phyloP scores from a whole-genome alignment of 2,113 vertebrate species.

The Bufo bufo region DNA sequence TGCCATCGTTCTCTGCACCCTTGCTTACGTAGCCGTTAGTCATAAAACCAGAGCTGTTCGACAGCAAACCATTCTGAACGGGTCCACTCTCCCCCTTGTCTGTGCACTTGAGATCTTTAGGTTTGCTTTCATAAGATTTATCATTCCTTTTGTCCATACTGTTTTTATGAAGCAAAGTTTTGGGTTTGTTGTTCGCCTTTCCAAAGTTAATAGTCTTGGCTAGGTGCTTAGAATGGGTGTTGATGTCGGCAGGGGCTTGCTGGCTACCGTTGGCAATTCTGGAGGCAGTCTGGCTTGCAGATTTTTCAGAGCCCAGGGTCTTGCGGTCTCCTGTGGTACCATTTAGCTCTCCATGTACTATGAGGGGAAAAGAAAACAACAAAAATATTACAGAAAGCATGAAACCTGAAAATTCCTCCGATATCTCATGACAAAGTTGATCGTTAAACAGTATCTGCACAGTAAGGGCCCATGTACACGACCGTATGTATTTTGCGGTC shows the following conservation, averaged over 20 bases:
- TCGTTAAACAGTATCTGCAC: too few relatives aligned
- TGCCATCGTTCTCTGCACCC: slow-evolving; percentile 89
- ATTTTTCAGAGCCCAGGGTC: slow-evolving; percentile 72
- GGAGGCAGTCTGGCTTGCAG: slow-evolving; percentile 64
- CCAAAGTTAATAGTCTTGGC: slow-evolving; percentile 74
- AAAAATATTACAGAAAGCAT: slow-evolving; percentile 52
- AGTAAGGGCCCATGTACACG: too few relatives aligned
- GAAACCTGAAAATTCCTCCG: slow-evolving; percentile 10
- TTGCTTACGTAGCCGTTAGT: slow-evolving; percentile 91
- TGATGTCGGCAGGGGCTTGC: slow-evolving; percentile 70
- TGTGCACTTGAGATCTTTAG: slow-evolving; percentile 76
- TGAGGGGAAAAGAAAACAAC: slow-evolving; percentile 57
- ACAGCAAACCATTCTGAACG: slow-evolving; percentile 87
- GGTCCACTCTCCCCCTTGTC: slow-evolving; percentile 83
- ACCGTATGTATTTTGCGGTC: too few relatives aligned
- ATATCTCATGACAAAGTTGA: too few relatives aligned
- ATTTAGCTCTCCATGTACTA: slow-evolving; percentile 80
- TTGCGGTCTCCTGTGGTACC: slow-evolving; percentile 78
- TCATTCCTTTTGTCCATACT: slow-evolving; percentile 94
- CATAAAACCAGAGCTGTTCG: slow-evolving; percentile 79
- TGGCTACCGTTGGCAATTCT: slow-evolving; percentile 80
- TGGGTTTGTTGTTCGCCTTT: slow-evolving; percentile 84
- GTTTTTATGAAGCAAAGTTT: slow-evolving; percentile 84
- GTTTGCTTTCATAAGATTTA: slow-evolving; percentile 82
- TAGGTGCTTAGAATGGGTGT: slow-evolving; percentile 69